A percentile compares a stretch with the other conserved stretches of the same genome.
phyloP scores from a whole-genome alignment of 2,113 vertebrate species.

The Heloderma charlesbogerti region DNA sequence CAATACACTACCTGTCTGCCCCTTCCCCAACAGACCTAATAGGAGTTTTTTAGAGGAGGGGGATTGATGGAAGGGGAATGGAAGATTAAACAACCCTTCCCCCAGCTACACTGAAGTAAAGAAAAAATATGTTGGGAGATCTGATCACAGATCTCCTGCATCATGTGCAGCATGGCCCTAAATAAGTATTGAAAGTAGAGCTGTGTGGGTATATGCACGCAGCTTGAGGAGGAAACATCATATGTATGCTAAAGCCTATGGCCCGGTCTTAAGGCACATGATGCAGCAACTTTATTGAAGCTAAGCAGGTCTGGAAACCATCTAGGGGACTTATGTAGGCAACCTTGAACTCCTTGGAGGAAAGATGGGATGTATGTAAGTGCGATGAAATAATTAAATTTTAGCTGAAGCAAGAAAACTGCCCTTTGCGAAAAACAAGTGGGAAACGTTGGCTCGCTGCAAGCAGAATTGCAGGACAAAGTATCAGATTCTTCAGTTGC shows the following conservation, averaged over 20 bases:
- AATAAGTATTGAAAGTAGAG: background rate
- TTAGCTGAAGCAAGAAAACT: conserved; percentile 13
- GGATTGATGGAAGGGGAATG: background rate
- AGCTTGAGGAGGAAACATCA: background rate
- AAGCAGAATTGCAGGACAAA: conserved; percentile 36
- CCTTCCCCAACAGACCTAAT: too few relatives aligned
- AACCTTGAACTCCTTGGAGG: background rate
- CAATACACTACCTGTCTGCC: too few relatives aligned
- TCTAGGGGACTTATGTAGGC: too few relatives aligned
- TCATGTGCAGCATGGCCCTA: background rate
- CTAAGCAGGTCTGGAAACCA: background rate
- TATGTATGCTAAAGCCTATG: background rate
- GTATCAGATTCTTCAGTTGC: background rate
- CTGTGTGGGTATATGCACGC: background rate
- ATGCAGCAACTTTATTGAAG: background rate
- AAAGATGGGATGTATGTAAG: background rate
- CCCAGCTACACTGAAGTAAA: background rate
- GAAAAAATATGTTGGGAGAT: background rate
- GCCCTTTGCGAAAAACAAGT: conserved; percentile 11
- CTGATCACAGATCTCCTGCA: background rate
- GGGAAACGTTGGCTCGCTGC: background rate
- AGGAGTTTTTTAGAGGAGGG: background rate
- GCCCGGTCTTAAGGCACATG: background rate
- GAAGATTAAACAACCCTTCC: background rate
- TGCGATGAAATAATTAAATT: conserved; percentile 14